Evolutionary conservation across 2,113 vertebrate species (phyloP).

Genomic region (Ceyx margarethae): DNA sequence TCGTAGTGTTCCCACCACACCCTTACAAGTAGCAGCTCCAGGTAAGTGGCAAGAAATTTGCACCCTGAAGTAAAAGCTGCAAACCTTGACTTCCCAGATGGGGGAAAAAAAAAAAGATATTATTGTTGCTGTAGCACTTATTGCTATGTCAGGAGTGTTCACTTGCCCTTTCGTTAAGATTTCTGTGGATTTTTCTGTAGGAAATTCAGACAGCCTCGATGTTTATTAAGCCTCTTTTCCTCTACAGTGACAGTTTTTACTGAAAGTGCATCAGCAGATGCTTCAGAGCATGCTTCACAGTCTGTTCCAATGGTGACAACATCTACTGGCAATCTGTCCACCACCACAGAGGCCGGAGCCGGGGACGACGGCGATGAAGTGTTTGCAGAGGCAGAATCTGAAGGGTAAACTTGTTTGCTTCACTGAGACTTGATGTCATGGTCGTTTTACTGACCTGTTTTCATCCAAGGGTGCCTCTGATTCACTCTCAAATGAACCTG

Average conservation of each 20-base stretch:
- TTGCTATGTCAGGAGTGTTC: neutral
- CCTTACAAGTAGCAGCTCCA: constrained; percentile 83
- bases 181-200: neutral
- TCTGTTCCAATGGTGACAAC: constrained; percentile 95
- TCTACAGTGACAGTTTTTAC: constrained; percentile 82
- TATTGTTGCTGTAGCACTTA: rapidly evolving
- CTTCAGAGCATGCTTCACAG: constrained; percentile 88
- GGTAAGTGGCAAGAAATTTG: constrained; percentile 68
- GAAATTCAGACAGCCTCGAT: neutral
- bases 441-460: neutral
- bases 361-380: constrained; percentile 87
- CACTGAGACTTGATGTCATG: neutral
- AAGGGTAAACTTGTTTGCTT: constrained; percentile 78
- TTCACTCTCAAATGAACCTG: neutral
- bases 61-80: neutral
- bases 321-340: constrained; percentile 83
- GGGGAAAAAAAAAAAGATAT: no score
- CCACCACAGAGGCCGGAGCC: constrained; percentile 73
- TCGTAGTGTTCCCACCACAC: constrained; percentile 91
- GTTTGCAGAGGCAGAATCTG: constrained; percentile 88
- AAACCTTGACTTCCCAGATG: neutral
- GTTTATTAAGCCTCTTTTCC: neutral
- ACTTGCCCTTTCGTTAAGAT: neutral
- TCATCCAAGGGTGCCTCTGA: neutral
- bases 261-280: constrained; percentile 82